These are phyloP conservation scores for Oncorhynchus masou DNA, from an alignment of 2,113 vertebrate genomes.

Conservation along the genomic window DNA sequence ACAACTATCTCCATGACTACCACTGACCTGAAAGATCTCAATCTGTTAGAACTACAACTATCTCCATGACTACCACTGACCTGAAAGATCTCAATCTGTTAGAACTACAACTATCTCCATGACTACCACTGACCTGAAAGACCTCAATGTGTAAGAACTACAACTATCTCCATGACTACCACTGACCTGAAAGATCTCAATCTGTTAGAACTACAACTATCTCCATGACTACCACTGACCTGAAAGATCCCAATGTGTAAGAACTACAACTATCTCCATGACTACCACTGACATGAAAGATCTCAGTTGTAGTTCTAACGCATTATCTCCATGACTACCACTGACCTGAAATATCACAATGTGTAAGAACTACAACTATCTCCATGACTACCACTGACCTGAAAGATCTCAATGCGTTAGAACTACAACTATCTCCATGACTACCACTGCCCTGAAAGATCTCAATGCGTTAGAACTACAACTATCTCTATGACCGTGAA, in stretches of 20 bases:
- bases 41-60: conserved; percentile 17
- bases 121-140: no score
- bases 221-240: conserved; percentile 47
- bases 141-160: conserved; percentile 42
- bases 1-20: neutral
- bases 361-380: conserved; percentile 14
- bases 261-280: no score
- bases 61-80: neutral
- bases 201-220: conserved; percentile 43
- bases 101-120: no score
- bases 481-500: neutral
- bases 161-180: neutral
- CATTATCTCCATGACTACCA: neutral
- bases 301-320: no score
- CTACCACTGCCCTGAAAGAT: no score
- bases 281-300: no score
- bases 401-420: no score
- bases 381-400: neutral
- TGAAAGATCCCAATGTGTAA: conserved; percentile 71
- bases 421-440: no score
- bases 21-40: no score
- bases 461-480: conserved; percentile 41
- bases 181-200: no score
- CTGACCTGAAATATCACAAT: no score
- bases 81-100: no score